Conservation (phyloP, 2,888 invertebrate species). For the Noctua janthina region DNA sequence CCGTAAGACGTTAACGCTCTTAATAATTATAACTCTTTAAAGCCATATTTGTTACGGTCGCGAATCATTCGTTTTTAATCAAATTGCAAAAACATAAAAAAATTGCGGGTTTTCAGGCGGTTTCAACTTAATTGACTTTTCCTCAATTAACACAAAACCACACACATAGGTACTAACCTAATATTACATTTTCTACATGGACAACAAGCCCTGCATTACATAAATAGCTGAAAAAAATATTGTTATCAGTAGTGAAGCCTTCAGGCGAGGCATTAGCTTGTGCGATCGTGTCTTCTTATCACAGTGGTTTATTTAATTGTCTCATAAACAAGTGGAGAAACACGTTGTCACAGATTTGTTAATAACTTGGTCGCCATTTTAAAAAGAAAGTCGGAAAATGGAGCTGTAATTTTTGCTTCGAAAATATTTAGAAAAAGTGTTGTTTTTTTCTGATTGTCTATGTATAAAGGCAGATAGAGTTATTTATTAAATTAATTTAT, state of each 20-base stretch:
- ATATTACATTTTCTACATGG: constrained; percentile 6
- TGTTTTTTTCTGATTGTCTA: not conserved
- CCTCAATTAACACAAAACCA: not conserved
- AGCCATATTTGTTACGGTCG: too few relatives aligned
- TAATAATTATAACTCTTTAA: too few relatives aligned
- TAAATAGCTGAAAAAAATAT: constrained; percentile 47
- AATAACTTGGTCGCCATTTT: not conserved
- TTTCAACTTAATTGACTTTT: not conserved
- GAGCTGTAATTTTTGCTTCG: not conserved
- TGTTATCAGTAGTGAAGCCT: constrained; percentile 59
- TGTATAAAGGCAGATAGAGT: not conserved
- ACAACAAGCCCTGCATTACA: constrained; percentile 49
- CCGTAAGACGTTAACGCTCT: too few relatives aligned
- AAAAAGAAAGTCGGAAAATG: not conserved
- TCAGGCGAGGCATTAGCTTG: constrained; percentile 35
- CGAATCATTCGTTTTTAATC: too few relatives aligned
- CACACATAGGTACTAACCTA: not conserved
- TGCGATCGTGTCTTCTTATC: constrained; percentile 46
- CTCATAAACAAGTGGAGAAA: constrained; percentile 2
- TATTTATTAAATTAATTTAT: not conserved
- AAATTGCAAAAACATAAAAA: too few relatives aligned
- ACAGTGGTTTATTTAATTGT: constrained; percentile 38
- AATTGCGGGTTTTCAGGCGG: too few relatives aligned
- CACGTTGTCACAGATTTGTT: constrained; percentile 3
- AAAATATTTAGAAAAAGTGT: not conserved